Conservation (phyloP, 1,140 invertebrate genomes). For the Cepaea nemoralis region DNA sequence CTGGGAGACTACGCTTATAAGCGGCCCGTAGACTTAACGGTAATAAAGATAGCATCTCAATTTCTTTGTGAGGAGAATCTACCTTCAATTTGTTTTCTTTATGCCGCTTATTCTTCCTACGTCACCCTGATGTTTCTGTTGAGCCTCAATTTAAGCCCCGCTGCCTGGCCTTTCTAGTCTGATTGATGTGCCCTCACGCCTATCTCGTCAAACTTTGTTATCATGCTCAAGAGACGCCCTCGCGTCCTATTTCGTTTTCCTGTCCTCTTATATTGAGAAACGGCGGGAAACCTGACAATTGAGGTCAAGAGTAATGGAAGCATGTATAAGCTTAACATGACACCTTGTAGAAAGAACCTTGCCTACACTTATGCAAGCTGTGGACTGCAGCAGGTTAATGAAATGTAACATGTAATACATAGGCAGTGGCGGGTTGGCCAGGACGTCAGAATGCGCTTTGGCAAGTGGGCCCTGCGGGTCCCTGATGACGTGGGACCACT, state of each 20-base stretch:
- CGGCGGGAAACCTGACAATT: background rate
- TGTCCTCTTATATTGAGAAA: background rate
- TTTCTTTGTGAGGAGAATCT: background rate
- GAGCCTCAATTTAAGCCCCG: slow-evolving; percentile 7
- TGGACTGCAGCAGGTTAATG: too few relatives aligned
- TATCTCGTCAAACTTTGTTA: slow-evolving; percentile 12
- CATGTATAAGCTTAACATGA: background rate
- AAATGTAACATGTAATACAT: too few relatives aligned
- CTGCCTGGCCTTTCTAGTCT: background rate
- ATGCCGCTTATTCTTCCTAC: background rate
- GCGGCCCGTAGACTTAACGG: background rate
- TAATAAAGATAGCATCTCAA: background rate
- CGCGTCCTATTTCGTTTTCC: background rate
- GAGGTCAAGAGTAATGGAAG: background rate
- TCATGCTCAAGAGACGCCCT: slow-evolving; percentile 6
- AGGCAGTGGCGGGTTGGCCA: too few relatives aligned
- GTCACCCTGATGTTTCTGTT: background rate
- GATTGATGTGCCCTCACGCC: slow-evolving; percentile 6
- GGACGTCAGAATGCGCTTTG: too few relatives aligned
- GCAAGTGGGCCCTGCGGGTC: too few relatives aligned
- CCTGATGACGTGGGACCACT: too few relatives aligned
- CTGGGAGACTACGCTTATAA: background rate
- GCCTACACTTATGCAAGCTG: too few relatives aligned
- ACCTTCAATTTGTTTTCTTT: slow-evolving; percentile 18
- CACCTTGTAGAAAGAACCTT: too few relatives aligned